Evolutionary conservation across 1,140 invertebrate genomes (phyloP).

Genomic region (Elymnias hypermnestra): DNA sequence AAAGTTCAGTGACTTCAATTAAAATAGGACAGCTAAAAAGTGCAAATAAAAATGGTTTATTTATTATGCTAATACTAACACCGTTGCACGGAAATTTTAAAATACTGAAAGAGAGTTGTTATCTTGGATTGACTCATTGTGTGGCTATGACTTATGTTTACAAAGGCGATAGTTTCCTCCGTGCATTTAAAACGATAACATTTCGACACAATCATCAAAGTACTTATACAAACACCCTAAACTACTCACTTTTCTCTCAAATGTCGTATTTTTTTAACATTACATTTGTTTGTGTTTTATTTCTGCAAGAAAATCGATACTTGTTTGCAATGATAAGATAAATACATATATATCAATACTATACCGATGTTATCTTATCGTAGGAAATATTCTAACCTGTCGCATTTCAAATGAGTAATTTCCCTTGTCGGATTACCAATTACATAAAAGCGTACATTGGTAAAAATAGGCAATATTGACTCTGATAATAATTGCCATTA

Average conservation of each 20-base stretch:
- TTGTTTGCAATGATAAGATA: slow-evolving; percentile 48
- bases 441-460: not conserved
- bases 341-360: slow-evolving; percentile 20
- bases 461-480: not conserved
- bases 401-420: slow-evolving; percentile 6
- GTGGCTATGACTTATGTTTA: not conserved
- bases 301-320: slow-evolving; percentile 30
- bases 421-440: not conserved
- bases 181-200: not conserved
- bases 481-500: not conserved
- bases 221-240: not conserved
- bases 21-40: too few species aligned
- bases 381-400: slow-evolving; percentile 27
- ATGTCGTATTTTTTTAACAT: slow-evolving; percentile 24
- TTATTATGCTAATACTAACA: too few species aligned
- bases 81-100: too few species aligned
- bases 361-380: slow-evolving; percentile 49
- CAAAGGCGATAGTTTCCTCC: not conserved
- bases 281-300: slow-evolving; percentile 25
- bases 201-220: not conserved
- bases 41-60: slow-evolving; percentile 2
- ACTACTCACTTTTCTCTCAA: slow-evolving; percentile 21
- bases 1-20: too few species aligned
- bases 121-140: slow-evolving; percentile 6
- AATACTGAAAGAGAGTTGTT: not conserved